Percentiles rank a stretch among this genome's conserved stretches.
Conservation (phyloP, 1,140 invertebrate genomes). For the Heliothis subflexa region DNA sequence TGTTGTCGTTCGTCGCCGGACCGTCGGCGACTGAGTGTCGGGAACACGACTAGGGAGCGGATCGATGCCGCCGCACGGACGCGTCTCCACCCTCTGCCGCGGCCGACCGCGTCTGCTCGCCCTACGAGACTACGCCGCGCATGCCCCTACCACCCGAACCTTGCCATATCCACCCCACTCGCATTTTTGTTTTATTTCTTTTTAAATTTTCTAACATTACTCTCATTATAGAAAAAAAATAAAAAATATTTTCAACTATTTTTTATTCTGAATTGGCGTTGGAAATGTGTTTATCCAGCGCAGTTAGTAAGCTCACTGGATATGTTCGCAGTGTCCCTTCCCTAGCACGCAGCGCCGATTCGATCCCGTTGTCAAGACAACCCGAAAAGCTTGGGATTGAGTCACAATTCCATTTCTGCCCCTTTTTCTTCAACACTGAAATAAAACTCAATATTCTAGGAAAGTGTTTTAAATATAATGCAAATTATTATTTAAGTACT, state of each 20-base stretch:
- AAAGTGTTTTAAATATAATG: too few species aligned
- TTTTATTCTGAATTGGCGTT: background rate
- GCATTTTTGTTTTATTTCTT: slow-evolving; percentile 29
- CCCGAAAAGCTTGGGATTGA: slow-evolving; percentile 2
- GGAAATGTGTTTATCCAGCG: too few species aligned
- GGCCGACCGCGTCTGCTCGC: slow-evolving; percentile 59
- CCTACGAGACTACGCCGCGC: slow-evolving; percentile 64
- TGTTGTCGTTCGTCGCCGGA: slow-evolving; percentile 80
- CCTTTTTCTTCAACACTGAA: background rate
- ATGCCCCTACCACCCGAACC: slow-evolving; percentile 57
- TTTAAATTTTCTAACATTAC: background rate
- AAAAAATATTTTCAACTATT: background rate
- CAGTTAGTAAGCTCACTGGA: background rate
- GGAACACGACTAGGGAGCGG: slow-evolving; percentile 55
- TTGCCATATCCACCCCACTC: slow-evolving; percentile 55
- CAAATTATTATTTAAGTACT: too few species aligned
- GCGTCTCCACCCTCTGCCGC: slow-evolving; percentile 72
- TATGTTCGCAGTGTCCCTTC: background rate
- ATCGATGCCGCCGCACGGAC: slow-evolving; percentile 74
- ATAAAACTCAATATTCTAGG: too few species aligned
- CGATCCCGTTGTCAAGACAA: background rate
- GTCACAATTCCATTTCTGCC: background rate
- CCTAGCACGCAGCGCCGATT: background rate
- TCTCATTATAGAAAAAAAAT: background rate
- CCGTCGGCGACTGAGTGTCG: slow-evolving; percentile 59